Evolutionary conservation across 2,113 vertebrate species (phyloP).

Genomic region (Sinocyclocheilus maitianheensis): DNA sequence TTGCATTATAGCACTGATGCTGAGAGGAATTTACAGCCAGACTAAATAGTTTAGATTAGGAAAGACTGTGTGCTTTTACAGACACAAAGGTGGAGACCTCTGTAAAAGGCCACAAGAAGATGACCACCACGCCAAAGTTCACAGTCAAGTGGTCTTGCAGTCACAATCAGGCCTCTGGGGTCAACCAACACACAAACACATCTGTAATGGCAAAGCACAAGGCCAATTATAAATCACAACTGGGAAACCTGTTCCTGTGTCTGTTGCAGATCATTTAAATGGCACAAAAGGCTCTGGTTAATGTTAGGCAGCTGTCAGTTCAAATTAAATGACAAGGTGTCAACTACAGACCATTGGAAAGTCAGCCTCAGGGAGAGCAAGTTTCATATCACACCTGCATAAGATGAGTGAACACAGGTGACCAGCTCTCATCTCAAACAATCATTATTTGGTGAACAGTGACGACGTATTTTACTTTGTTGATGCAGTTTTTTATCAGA

Average conservation of each 20-base stretch:
- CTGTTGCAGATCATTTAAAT: constrained; percentile 9
- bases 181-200: constrained; percentile 50
- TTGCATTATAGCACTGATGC: constrained; percentile 21
- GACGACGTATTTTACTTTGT: background rate
- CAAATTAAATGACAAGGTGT: constrained; percentile 24
- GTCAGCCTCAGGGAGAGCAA: background rate
- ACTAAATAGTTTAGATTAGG: constrained; percentile 71
- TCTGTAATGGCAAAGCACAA: constrained; percentile 35
- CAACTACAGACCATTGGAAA: background rate
- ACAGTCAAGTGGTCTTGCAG: constrained; percentile 50
- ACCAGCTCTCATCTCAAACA: constrained; percentile 3
- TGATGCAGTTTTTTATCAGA: background rate
- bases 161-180: constrained; percentile 29
- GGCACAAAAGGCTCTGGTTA: background rate
- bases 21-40: constrained; percentile 50
- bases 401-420: background rate
- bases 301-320: constrained; percentile 41
- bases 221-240: constrained; percentile 29
- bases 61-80: constrained; percentile 58
- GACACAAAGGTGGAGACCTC: constrained; percentile 45
- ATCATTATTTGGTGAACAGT: background rate
- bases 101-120: background rate
- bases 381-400: constrained; percentile 16
- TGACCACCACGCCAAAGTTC: constrained; percentile 44
- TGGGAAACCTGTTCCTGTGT: constrained; percentile 26